These are phyloP conservation scores for Pollicipes pollicipes DNA, from an alignment of 1,140 invertebrate genomes.

Conservation along the genomic window DNA sequence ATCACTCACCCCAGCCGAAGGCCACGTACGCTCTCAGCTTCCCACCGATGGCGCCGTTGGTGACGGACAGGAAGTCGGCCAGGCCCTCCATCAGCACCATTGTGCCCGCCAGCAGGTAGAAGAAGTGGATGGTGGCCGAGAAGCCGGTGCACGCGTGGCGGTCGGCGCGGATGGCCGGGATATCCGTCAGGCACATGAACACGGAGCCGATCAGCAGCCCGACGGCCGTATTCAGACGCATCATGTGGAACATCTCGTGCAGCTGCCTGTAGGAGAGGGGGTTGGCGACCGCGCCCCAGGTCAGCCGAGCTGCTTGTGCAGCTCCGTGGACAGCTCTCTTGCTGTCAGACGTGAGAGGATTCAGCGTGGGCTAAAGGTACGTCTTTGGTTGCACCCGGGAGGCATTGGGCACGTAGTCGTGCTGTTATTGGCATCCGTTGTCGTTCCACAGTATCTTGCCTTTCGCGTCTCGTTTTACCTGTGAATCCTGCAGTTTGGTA, in stretches of 20 bases:
- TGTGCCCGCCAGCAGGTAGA: constrained; percentile 20
- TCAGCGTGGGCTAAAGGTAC: too few relatives aligned
- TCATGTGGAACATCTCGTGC: constrained; percentile 23
- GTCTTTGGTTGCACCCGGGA: too few relatives aligned
- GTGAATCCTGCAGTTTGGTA: neutral
- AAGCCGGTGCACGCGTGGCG: constrained; percentile 21
- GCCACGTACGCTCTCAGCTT: constrained; percentile 19
- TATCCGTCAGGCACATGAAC: constrained; percentile 20
- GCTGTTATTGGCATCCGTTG: too few relatives aligned
- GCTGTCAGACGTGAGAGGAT: neutral
- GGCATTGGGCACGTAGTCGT: too few relatives aligned
- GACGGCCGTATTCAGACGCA: constrained; percentile 20
- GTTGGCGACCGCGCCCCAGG: neutral
- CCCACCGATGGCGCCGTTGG: constrained; percentile 22
- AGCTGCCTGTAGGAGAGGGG: constrained; percentile 16
- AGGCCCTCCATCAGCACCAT: constrained; percentile 21
- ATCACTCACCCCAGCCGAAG: constrained; percentile 20
- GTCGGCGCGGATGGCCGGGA: constrained; percentile 12
- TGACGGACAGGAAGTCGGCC: constrained; percentile 22
- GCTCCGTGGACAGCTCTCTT: neutral
- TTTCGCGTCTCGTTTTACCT: too few relatives aligned
- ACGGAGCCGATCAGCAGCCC: constrained; percentile 18
- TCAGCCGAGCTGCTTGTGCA: neutral
- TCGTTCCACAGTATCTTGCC: too few relatives aligned
- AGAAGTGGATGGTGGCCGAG: constrained; percentile 21